phyloP scores from a whole-genome alignment of 2,113 vertebrate genomes.

The Sander vitreus region DNA sequence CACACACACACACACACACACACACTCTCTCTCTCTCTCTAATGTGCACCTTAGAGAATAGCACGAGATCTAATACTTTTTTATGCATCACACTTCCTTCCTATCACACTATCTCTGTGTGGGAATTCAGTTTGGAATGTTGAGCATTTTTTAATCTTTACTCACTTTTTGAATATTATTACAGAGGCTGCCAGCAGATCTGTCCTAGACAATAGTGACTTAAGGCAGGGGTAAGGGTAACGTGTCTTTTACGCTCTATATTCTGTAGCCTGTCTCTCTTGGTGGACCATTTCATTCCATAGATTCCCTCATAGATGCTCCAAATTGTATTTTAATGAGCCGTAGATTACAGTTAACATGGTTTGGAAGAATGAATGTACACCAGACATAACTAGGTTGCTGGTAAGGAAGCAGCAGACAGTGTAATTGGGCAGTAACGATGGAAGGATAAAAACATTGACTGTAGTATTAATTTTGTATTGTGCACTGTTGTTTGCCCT shows the following conservation, averaged over 20 bases:
- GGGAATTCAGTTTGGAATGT: conserved; percentile 12
- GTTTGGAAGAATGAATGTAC: not conserved
- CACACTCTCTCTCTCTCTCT: too few relatives aligned
- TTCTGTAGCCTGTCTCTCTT: not conserved
- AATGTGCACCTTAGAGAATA: not conserved
- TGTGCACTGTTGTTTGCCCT: conserved; percentile 71
- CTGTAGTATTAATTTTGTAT: conserved; percentile 74
- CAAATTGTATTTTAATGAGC: not conserved
- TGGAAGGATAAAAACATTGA: conserved; percentile 49
- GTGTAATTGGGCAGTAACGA: conserved; percentile 18
- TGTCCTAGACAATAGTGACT: not conserved
- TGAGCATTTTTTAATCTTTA: not conserved
- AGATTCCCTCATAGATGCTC: not conserved
- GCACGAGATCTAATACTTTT: not conserved
- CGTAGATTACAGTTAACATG: not conserved
- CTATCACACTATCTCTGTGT: not conserved
- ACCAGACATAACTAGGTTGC: not conserved
- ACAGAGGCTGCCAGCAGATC: conserved; percentile 2
- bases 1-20: conserved; percentile 18
- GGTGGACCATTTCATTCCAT: not conserved
- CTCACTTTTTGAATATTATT: not conserved
- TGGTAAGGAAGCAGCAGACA: not conserved
- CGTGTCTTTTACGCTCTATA: not conserved
- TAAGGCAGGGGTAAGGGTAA: not conserved
- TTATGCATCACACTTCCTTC: conserved; percentile 1